Evolutionary conservation across 1,140 invertebrate species (phyloP).

Genomic region (Euwallacea fornicatus): DNA sequence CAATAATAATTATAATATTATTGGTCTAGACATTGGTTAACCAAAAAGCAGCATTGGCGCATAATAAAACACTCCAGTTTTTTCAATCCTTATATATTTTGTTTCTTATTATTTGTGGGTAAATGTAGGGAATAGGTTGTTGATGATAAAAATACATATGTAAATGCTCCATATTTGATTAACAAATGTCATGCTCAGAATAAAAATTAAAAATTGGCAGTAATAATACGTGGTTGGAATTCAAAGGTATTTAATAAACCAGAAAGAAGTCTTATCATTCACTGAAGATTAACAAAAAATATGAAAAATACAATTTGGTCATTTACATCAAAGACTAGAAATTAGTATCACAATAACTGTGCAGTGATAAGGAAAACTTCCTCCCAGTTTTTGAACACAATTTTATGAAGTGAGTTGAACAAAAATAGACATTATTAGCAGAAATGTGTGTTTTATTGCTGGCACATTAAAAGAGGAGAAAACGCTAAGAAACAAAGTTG

Average conservation of each 20-base stretch:
- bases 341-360: background rate
- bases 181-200: constrained; percentile 38
- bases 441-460: no score
- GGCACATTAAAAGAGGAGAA: no score
- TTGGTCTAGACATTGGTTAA: constrained; percentile 43
- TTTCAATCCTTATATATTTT: constrained; percentile 1
- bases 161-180: constrained; percentile 41
- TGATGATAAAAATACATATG: constrained; percentile 23
- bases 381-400: constrained; percentile 61
- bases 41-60: constrained; percentile 36
- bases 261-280: constrained; percentile 45
- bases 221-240: constrained; percentile 11
- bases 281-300: background rate
- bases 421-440: no score
- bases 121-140: constrained; percentile 6
- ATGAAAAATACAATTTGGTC: background rate
- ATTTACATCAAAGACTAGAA: background rate
- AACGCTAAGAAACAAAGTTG: background rate
- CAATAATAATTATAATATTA: constrained; percentile 11
- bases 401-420: background rate
- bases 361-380: constrained; percentile 57
- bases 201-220: constrained; percentile 6
- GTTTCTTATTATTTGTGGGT: no score
- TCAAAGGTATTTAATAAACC: constrained; percentile 37
- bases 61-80: constrained; percentile 35